Base-by-base conservation (phyloP, 2,113 vertebrate species). In the Martes martes region DNA sequence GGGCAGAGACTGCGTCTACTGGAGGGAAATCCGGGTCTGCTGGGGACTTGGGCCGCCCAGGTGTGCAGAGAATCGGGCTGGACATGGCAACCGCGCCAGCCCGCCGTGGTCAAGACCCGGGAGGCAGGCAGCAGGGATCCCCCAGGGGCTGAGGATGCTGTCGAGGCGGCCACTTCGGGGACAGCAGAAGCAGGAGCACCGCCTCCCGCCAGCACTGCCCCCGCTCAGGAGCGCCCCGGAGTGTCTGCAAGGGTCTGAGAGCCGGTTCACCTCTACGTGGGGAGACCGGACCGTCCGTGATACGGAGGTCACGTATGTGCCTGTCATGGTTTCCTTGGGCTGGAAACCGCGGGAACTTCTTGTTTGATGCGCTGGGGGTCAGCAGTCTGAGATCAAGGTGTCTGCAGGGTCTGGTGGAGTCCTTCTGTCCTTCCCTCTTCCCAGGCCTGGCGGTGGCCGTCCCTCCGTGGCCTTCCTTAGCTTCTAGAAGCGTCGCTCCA, bases 401-500 rank as follows among this genome's bases (percentile, higher is more conserved):
- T 4, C 55, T 57, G 3, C 31, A 6, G 79, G 15, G 45, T 45
- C 16, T 6, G n/a, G 10, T 11, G 6, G n/a, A 21, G 15, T 18
- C 55, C 18, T 45, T 36, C 63, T 55, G 31, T 9, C 39, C 73
- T 76, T 15, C 28, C 6, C 33, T 61, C 28, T 45, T 15, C 57
- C 42, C 26, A 24, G 24, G 8, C 15, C 79, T 63, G 1, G 2
- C 11, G 23, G 28, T 8, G 39, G 23, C 26, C 1, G 0, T 2
- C 23, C 26, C 0, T 15, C 7, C 11, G 14, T 42, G 4, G 39
- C 28, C 8, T 31, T 8, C 10, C 59, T 19, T 9, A 24, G 16
- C 33, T n/a, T 7, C 2, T 26, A 11, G 39, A 31, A 2, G 3
- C 1, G 1, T 13, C 1, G 0, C 74, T 45, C 0, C 16, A 2